Percentiles rank a stretch among this genome's conserved stretches.
Conservation (phyloP, 2,797 vertebrate genomes). For the Galago senegalensis region DNA sequence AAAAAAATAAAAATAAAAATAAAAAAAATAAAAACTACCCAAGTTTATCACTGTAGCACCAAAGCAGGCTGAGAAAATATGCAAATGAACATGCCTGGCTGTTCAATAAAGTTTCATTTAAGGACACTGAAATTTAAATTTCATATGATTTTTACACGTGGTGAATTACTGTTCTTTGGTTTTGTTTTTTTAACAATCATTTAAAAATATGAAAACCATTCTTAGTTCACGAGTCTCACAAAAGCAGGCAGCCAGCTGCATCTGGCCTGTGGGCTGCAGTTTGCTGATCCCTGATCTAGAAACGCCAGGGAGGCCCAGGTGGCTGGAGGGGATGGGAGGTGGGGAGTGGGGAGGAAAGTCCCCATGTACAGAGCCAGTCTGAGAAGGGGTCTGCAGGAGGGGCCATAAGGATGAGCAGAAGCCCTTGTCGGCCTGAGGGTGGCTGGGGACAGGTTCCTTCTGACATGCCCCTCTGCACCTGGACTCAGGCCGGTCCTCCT, state of each 20-base stretch:
- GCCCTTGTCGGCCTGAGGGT: too few species aligned
- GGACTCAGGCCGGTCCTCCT: background rate
- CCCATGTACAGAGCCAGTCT: background rate
- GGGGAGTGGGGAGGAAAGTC: background rate
- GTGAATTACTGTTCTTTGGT: background rate
- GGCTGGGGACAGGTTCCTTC: fast-evolving
- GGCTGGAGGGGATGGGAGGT: background rate
- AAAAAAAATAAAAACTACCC: background rate
- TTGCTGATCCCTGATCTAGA: background rate
- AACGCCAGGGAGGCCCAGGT: background rate
- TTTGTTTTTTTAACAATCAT: background rate
- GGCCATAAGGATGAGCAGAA: fast-evolving
- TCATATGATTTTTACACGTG: background rate
- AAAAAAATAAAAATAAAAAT: too few species aligned
- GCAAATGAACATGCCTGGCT: background rate
- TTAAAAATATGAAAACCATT: background rate
- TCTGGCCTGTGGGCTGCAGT: fast-evolving
- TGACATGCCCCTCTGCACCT: background rate
- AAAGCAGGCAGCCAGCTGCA: background rate
- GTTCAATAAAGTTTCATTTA: background rate
- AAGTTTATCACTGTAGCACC: fast-evolving
- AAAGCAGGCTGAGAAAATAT: fast-evolving
- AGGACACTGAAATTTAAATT: background rate
- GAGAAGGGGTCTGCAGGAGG: too few species aligned
- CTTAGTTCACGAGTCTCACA: background rate